Evolutionary conservation across 2,113 vertebrate species (phyloP), one percentile per base, ranked within the genome.

Genomic region (Macquaria australasica): DNA sequence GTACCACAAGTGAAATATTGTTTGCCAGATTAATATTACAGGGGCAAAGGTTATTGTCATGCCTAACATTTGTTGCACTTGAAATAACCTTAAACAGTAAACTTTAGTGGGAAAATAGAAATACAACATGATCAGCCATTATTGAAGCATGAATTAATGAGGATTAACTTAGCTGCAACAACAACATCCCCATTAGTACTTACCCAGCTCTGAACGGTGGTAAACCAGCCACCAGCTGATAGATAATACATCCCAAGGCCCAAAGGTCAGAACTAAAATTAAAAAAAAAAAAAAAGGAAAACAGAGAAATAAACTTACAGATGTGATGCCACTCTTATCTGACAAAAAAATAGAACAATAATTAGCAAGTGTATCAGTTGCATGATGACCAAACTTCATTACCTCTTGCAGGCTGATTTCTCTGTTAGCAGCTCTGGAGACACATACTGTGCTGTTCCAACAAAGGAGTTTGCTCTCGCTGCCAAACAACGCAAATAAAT

Each of bases 351-450:
- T 4, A 43, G 0, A 77, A 64, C 1, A 74, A 60, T 12, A 23
- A 66, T n/a, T 25, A 50, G 43, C 0, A 84, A 6, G 0, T 56
- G 5, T 20, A 43, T 45, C 5, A 53, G n/a, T 3, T 63, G 16
- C 8, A 21, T 3, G 9, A 50, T 74, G 55, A 51, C 16, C 12
- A 50, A 72, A 53, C 4, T 1, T 21, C 16, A 14, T 96, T 95
- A 98, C 98, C 98, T 99, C 93, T 99, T 99, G 95, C 98, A 99
- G 72, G 98, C 98, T 6, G 98, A 98, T 95, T 99, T 99, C 93
- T 99, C 98, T 16, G 98, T 99, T 93, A 99, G 95, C 90, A 99
- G 95, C 92, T 99, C 98, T 62, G 98, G 98, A 89, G 98, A 99
- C 86, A 99, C 98, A 58, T 99, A 99, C 90, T 99, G 98, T 69